Evolutionary conservation across 2,113 vertebrate species (phyloP), one percentile per base, ranked within the genome.

Genomic region (Calidris pugnax): DNA sequence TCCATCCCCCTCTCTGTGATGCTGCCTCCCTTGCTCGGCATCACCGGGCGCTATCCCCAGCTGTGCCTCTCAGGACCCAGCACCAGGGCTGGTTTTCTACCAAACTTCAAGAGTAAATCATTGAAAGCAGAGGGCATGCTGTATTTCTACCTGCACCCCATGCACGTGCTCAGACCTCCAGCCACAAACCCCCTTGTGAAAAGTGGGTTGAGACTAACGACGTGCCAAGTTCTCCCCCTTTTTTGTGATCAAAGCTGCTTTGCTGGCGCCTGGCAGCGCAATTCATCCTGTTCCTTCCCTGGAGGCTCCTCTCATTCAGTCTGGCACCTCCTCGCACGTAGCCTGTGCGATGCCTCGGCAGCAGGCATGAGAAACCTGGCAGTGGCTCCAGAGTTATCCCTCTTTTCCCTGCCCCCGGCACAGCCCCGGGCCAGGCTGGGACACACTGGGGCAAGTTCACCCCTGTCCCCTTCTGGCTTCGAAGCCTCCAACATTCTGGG

Each of bases 1-100:
- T 0, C 41, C 14, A 0, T 18, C 5, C 23, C 32, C 5, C 13
- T 47, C 37, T 10, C 47, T 41, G 17, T 0, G 2, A 7, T 45
- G 43, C 37, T 24, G 39, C 28, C 12, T 32, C 14, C 32, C n/a
- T 37, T 2, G 5, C 21, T 48, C 4, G 0, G 57, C 71, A 43
- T 30, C 5, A 0, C 53, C n/a, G 19, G 56, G 3, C 5, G 10
- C 22, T 30, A 37, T 30, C 43, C 56, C 35, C 37, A 14, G 56
- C 60, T 15, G 26, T 26, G 39, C 53, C 60, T 16, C 23, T 26
- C 24, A 10, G 30, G 27, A 50, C 55, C 51, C 21, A 4, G 14
- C 26, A 39, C 9, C 2, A 1, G 37, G 35, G 18, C 43, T 69
- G 55, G 6, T 26, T 80, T 89, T 30, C 67, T n/a, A 14, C 53